Conservation (phyloP, 2,888 invertebrate species). For the Capitulum mitella region DNA sequence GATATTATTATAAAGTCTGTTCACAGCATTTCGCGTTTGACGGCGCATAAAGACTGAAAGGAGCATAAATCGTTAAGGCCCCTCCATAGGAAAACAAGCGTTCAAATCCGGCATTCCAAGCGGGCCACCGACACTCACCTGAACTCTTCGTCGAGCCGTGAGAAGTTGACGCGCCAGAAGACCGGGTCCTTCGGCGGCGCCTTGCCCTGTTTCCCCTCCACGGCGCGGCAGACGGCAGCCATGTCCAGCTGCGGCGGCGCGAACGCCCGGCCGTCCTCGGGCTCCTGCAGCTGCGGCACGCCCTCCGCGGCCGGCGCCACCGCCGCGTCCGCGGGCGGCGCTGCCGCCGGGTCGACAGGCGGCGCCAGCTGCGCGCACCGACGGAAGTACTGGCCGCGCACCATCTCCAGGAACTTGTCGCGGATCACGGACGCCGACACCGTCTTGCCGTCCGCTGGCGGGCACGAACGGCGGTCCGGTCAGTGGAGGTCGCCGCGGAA, state of each 20-base stretch:
- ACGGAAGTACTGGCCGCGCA: neutral
- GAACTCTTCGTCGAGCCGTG: constrained; percentile 12
- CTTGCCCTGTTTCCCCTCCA: neutral
- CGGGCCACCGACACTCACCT: neutral
- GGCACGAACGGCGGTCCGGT: neutral
- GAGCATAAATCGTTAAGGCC: too few relatives aligned
- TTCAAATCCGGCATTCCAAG: too few relatives aligned
- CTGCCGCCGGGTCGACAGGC: neutral
- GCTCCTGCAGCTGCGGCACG: neutral
- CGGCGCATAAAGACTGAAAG: too few relatives aligned
- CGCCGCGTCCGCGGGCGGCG: neutral
- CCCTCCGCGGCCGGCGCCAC: neutral
- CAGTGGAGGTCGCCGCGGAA: too few relatives aligned
- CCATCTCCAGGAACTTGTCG: neutral
- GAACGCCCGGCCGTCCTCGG: neutral
- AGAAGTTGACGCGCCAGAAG: constrained; percentile 9
- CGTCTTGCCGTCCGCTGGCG: neutral
- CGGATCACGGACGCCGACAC: neutral
- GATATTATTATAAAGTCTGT: too few relatives aligned
- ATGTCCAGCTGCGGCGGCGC: constrained; percentile 16
- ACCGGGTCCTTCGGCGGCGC: neutral
- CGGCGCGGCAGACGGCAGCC: neutral
- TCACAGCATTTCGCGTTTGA: too few relatives aligned
- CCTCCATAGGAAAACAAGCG: too few relatives aligned
- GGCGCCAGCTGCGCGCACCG: neutral